phyloP scores from a whole-genome alignment of 2,888 invertebrate species.

The Drosophila kanekoi region DNA sequence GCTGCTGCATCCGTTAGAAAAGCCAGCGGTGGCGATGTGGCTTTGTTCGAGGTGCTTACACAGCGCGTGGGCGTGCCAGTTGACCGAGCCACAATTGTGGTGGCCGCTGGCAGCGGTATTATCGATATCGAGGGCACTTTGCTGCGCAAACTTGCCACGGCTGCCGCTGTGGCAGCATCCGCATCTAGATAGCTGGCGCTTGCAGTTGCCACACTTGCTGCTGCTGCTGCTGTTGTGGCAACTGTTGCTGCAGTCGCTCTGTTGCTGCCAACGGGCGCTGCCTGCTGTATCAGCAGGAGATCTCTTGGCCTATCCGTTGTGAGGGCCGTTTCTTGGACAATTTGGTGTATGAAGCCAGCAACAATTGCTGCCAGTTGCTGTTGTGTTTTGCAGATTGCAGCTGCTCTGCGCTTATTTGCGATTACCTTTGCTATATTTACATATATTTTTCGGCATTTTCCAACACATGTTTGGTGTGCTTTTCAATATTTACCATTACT shows the following conservation, averaged over 20 bases:
- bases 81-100: constrained; percentile 52
- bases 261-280: constrained; percentile 65
- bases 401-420: constrained; percentile 7
- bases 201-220: constrained; percentile 37
- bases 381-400: neutral
- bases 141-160: constrained; percentile 79
- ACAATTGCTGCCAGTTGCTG: constrained; percentile 22
- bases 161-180: constrained; percentile 64
- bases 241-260: constrained; percentile 25
- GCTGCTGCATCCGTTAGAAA: constrained; percentile 56
- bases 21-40: constrained; percentile 81
- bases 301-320: constrained; percentile 83
- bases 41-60: constrained; percentile 78
- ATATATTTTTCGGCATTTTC: neutral
- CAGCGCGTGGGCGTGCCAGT: constrained; percentile 41
- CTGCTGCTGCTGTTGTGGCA: constrained; percentile 27
- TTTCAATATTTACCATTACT: neutral
- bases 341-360: constrained; percentile 18
- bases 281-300: constrained; percentile 81
- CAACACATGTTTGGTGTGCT: neutral
- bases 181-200: constrained; percentile 51
- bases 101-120: constrained; percentile 81
- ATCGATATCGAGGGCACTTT: constrained; percentile 84
- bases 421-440: constrained; percentile 4
- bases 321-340: constrained; percentile 63